phyloP scores from a whole-genome alignment of 1,140 invertebrate genomes.

The Nixonia krombeini region DNA sequence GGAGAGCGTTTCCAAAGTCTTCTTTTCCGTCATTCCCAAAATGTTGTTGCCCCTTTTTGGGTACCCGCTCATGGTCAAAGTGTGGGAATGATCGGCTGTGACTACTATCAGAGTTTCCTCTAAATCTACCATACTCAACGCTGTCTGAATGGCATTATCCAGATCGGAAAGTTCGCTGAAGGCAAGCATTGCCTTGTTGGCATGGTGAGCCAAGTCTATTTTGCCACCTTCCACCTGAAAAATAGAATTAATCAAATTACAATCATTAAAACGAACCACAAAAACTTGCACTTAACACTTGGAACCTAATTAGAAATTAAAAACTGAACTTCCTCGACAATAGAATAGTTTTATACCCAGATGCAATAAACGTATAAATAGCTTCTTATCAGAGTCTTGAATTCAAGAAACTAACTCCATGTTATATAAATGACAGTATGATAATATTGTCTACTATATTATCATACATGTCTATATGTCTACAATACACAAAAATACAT shows the following conservation, averaged over 20 bases:
- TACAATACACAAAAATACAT: too few relatives aligned
- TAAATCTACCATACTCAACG: constrained; percentile 72
- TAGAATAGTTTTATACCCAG: too few relatives aligned
- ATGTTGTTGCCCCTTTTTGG: constrained; percentile 76
- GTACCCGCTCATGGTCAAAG: constrained; percentile 79
- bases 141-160: constrained; percentile 76
- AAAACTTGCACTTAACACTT: too few relatives aligned
- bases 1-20: constrained; percentile 70
- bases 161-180: constrained; percentile 78
- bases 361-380: too few relatives aligned
- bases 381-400: too few relatives aligned
- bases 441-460: too few relatives aligned
- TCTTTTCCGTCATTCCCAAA: constrained; percentile 71
- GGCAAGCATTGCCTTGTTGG: constrained; percentile 78
- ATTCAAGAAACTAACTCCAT: too few relatives aligned
- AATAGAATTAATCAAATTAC: neutral
- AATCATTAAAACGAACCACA: too few relatives aligned
- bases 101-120: constrained; percentile 82
- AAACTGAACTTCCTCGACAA: too few relatives aligned
- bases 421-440: too few relatives aligned
- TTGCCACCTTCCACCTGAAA: constrained; percentile 76
- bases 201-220: constrained; percentile 88
- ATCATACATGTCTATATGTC: too few relatives aligned
- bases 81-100: constrained; percentile 83
- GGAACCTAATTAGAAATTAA: too few relatives aligned